Base-by-base conservation (phyloP, 2,797 vertebrate genomes). In the Coilia nasus region DNA sequence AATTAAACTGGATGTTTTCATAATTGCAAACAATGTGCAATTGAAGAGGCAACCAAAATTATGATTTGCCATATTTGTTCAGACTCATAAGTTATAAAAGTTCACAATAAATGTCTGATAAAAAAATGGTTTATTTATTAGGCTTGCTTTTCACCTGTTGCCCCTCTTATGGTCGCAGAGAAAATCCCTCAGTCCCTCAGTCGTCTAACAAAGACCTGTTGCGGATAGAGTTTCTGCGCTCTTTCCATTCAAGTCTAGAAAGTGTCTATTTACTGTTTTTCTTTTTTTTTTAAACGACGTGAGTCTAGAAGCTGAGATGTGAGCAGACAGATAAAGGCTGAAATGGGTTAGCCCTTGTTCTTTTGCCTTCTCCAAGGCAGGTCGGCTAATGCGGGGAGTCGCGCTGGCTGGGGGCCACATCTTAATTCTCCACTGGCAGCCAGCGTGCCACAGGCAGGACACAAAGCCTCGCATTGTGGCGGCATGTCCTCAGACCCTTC, bases 401-500 rank as follows among this genome's bases (percentile, higher is more conserved):
- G 90, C 90, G 87, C 93, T 96, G 94, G 91, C 92, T 57, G 81
- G 64, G 85, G 64, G 93, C 96, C 96, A 96, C 94, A 89, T 96
- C 96, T 97, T 95, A 88, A 94, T 95, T 97, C 94, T 92, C 93
- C 95, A 41, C 95, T 95, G 96, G 94, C 95, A 93, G 92, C 93
- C 90, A 83, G 94, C 93, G 92, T 91, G 92, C 91, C 93, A 90
- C 89, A 92, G 86, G 84, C 85, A 90, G 90, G 90, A 95, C 95
- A 97, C 97, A 98, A 97, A 97, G 96, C 92, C 93, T 92, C 94
- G 35, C 95, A 96, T 97, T 98, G 97, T 98, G 93, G 90, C 88
- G 47, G 11, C 84, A 91, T 87, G 89, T 95, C 93, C 93, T 91
- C 92, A 94, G 95, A 95, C 93, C 89, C 91, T 89, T 93, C 95